phyloP scores from a whole-genome alignment of 2,888 invertebrate genomes.

The Hirtodrosophila trivittata region DNA sequence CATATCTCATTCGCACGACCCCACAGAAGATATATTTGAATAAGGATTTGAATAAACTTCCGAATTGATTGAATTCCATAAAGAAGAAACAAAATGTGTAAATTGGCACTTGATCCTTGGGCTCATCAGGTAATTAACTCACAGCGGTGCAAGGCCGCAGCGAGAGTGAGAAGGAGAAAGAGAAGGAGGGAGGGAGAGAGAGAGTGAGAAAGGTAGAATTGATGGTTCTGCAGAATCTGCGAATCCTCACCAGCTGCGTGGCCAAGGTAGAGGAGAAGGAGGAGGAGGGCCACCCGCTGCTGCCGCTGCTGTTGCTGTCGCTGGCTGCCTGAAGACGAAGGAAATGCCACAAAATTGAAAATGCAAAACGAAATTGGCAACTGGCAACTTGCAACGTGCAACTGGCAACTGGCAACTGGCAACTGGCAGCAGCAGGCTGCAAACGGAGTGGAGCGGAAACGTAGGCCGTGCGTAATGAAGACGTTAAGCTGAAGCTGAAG shows the following conservation, averaged over 20 bases:
- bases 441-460: conserved; percentile 43
- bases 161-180: neutral
- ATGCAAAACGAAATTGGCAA: conserved; percentile 78
- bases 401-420: conserved; percentile 7
- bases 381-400: conserved; percentile 21
- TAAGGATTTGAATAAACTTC: conserved; percentile 9
- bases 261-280: neutral
- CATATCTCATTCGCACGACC: neutral
- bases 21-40: neutral
- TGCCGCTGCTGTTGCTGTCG: conserved; percentile 18
- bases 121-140: conserved; percentile 68
- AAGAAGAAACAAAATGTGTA: conserved; percentile 5
- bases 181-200: neutral
- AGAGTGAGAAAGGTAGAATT: neutral
- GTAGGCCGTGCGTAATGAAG: conserved; percentile 75
- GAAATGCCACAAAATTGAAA: conserved; percentile 78
- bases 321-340: conserved; percentile 35
- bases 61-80: conserved; percentile 30
- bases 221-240: neutral
- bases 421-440: conserved; percentile 25
- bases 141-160: conserved; percentile 29
- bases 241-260: conserved; percentile 33
- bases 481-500: conserved; percentile 66
- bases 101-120: conserved; percentile 60
- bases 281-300: conserved; percentile 61